Evolutionary conservation across 2,113 vertebrate genomes (phyloP).

Genomic region (Centropus unirufus): DNA sequence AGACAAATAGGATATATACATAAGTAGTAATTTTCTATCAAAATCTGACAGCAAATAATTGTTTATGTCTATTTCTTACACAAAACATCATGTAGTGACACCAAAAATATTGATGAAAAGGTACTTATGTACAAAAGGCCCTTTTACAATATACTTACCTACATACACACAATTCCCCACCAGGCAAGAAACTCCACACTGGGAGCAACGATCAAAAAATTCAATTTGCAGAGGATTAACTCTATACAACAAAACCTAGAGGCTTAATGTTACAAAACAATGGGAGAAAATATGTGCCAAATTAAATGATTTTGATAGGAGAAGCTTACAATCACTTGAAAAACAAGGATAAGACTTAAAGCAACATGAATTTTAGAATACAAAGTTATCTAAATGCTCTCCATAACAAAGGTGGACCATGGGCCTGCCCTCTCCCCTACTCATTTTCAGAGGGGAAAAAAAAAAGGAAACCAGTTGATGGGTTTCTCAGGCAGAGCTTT

Average conservation of each 20-base stretch:
- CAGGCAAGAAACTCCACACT: background rate
- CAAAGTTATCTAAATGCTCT: background rate
- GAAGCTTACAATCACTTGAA: background rate
- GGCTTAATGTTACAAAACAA: background rate
- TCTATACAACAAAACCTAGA: background rate
- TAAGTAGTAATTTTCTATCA: background rate
- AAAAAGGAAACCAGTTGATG: background rate
- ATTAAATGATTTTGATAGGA: background rate
- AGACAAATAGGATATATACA: background rate
- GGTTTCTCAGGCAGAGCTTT: background rate
- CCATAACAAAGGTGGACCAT: background rate
- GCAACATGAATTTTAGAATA: accelerated
- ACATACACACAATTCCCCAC: background rate
- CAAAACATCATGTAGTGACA: background rate
- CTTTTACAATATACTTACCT: background rate
- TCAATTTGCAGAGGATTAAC: background rate
- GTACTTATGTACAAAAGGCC: background rate
- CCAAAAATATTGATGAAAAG: background rate
- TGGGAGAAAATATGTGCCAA: background rate
- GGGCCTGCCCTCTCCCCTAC: background rate
- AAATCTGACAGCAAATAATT: background rate
- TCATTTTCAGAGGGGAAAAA: background rate
- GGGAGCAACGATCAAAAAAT: background rate
- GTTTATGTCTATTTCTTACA: background rate
- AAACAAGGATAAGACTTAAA: background rate